Conservation (phyloP, 2,113 vertebrate genomes). For the Pteruthius melanotis region DNA sequence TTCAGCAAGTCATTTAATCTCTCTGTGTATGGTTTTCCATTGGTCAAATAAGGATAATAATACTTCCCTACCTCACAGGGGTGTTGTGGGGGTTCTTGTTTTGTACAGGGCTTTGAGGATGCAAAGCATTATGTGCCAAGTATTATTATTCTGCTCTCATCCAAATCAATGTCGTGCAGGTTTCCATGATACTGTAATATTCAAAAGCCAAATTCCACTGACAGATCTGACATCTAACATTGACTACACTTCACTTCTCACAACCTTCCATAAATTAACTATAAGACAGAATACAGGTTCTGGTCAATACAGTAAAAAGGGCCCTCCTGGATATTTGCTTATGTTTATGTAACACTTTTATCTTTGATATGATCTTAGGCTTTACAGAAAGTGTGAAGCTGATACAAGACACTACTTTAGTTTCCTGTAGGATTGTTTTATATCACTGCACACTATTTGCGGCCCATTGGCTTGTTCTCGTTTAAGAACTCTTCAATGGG, state of each 20-base stretch:
- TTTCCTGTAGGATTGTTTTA: not conserved
- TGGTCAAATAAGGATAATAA: conserved; percentile 50
- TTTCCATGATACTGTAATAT: not conserved
- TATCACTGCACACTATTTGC: not conserved
- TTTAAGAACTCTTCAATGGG: not conserved
- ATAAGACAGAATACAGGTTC: not conserved
- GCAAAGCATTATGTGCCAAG: conserved; percentile 15
- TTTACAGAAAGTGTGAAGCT: not conserved
- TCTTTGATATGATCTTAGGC: not conserved
- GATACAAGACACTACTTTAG: not conserved
- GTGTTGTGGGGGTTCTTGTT: conserved; percentile 60
- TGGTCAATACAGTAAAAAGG: not conserved
- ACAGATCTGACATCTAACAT: not conserved
- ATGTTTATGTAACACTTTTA: not conserved
- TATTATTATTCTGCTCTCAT: conserved; percentile 52
- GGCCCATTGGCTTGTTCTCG: not conserved
- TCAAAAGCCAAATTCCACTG: conserved; percentile 9
- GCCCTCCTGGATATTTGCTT: not conserved
- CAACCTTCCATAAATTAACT: conserved; percentile 7
- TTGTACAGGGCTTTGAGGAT: conserved; percentile 38
- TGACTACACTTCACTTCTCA: not conserved
- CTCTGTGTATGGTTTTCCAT: conserved; percentile 25
- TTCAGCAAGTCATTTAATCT: conserved; percentile 25
- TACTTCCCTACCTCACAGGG: conserved; percentile 65
- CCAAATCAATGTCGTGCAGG: not conserved